These are phyloP conservation scores for Cyanoderma ruficeps DNA, from an alignment of 2,113 vertebrate genomes.

Conservation along the genomic window DNA sequence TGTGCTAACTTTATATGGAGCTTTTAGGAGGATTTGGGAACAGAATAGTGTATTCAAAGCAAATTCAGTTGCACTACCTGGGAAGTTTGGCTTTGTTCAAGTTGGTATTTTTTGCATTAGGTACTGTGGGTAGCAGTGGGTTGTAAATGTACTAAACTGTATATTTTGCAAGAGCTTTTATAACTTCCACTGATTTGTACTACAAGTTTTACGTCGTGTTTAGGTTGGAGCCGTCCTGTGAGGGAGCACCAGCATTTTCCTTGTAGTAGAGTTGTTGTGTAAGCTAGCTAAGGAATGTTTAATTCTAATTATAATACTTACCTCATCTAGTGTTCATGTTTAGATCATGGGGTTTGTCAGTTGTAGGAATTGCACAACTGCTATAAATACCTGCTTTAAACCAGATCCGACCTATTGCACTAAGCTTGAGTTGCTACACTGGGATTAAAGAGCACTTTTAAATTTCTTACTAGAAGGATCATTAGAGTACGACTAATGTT, in stretches of 20 bases:
- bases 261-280: neutral
- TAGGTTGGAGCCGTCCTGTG: neutral
- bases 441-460: slow-evolving; percentile 55
- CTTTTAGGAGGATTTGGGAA: neutral
- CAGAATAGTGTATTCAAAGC: neutral
- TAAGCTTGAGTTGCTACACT: slow-evolving; percentile 47
- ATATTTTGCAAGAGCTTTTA: slow-evolving; percentile 5
- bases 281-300: neutral
- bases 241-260: neutral
- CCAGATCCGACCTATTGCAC: slow-evolving; percentile 19
- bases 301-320: neutral
- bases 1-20: neutral
- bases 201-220: neutral
- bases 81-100: neutral
- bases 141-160: neutral
- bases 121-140: neutral
- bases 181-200: neutral
- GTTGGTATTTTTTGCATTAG: neutral
- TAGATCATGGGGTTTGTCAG: neutral
- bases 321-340: slow-evolving; percentile 14
- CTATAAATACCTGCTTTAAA: slow-evolving; percentile 24
- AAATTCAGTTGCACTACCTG: neutral
- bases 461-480: slow-evolving; percentile 34
- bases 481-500: slow-evolving; percentile 11
- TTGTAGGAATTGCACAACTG: slow-evolving; percentile 17